Percentiles rank a stretch among this genome's conserved stretches.
Conservation (phyloP, 35 echinoderm and acorn worm species). For the Amphiura filiformis region DNA sequence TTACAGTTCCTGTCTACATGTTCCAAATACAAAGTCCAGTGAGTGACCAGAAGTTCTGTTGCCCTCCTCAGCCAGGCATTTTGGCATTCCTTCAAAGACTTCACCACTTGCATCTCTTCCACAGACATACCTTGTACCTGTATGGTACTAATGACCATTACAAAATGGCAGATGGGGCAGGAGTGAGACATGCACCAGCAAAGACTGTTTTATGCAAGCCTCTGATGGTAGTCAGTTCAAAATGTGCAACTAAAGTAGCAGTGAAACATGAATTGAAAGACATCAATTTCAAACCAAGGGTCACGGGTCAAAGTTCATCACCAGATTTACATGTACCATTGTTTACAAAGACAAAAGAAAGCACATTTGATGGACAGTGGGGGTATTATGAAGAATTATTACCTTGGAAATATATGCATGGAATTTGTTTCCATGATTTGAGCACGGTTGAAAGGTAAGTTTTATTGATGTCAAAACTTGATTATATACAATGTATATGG, state of each 20-base stretch:
- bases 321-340: neutral
- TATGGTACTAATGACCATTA: neutral
- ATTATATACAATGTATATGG: too few relatives aligned
- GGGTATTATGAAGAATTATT: neutral
- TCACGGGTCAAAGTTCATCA: neutral
- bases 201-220: constrained; percentile 24
- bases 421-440: neutral
- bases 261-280: neutral
- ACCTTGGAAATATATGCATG: neutral
- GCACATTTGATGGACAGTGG: neutral
- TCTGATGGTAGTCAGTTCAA: neutral
- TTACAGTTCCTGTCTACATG: constrained; percentile 11
- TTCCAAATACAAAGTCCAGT: neutral
- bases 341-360: neutral
- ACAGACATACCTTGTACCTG: constrained; percentile 49
- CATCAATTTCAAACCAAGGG: constrained; percentile 2
- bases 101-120: constrained; percentile 36
- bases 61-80: constrained; percentile 39
- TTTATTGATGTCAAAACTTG: neutral
- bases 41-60: neutral
- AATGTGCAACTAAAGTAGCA: constrained; percentile 6
- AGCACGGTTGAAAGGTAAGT: neutral
- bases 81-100: constrained; percentile 46
- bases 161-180: constrained; percentile 11
- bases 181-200: constrained; percentile 27